These are phyloP conservation scores for Orchesella flavescens DNA, from an alignment of 2,888 invertebrate genomes.

Conservation along the genomic window DNA sequence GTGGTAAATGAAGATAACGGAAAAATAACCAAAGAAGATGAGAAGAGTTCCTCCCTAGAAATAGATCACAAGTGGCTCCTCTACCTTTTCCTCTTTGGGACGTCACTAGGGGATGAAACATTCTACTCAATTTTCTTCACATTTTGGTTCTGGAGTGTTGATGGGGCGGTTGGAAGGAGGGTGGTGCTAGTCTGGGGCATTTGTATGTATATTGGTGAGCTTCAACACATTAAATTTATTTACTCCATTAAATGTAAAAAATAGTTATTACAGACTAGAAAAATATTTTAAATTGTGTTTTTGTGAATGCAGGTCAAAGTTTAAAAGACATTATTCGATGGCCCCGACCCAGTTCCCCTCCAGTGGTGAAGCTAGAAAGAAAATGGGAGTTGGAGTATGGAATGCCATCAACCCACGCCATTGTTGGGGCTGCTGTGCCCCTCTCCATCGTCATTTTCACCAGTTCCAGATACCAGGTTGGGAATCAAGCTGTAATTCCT, in stretches of 20 bases:
- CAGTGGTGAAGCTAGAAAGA: constrained; percentile 86
- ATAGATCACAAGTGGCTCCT: constrained; percentile 87
- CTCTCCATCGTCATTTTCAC: constrained; percentile 88
- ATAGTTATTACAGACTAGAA: too few species aligned
- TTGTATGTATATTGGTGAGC: constrained; percentile 87
- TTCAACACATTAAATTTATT: too few species aligned
- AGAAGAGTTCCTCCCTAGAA: constrained; percentile 70
- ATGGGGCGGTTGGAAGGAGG: constrained; percentile 87
- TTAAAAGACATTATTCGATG: constrained; percentile 90
- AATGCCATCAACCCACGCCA: constrained; percentile 96
- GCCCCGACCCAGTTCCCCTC: constrained; percentile 88
- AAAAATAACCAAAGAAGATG: background rate
- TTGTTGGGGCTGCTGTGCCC: constrained; percentile 88
- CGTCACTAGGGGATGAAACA: constrained; percentile 90
- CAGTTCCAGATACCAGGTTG: constrained; percentile 83
- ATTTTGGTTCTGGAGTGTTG: constrained; percentile 95
- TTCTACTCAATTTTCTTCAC: constrained; percentile 94
- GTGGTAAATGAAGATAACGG: background rate
- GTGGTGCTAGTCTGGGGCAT: constrained; percentile 88
- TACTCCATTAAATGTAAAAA: too few species aligned
- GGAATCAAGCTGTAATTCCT: constrained; percentile 4
- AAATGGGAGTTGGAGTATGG: constrained; percentile 95
- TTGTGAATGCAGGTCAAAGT: constrained; percentile 81
- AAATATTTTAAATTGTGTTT: too few species aligned
- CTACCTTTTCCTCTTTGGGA: constrained; percentile 88